Evolutionary conservation across 1,140 invertebrate genomes (phyloP), one percentile per base, ranked within the genome.

Genomic region (Ephestia elutella): DNA sequence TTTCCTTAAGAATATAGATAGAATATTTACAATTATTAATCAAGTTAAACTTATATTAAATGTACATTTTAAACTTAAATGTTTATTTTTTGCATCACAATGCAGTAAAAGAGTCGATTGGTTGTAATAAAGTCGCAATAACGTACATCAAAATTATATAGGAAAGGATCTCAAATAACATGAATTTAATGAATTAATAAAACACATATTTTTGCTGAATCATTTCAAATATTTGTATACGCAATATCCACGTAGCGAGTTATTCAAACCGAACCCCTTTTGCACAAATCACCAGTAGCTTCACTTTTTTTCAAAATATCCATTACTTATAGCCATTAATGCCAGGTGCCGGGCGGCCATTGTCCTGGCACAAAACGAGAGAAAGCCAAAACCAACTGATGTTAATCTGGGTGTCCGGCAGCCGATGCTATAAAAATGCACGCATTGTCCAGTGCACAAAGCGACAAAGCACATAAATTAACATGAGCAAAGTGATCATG

Each of bases 381-480:
- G 86, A 86, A 86, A 86, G 83, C 80, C 79, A 74, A 78, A 74
- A 71, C 71, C 70, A 63, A 71, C 69, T 71, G 85, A 86, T 86
- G 75, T 84, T 86, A 86, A 86, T 88, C 83, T 85, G 80, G 76
- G 78, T 82, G 83, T 84, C 83, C 83, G 75, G 86, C 83, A 82
- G 81, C 67, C 73, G 73, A 80, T 58, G 77, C 75, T 82, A 86
- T 86, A 86, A 88, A 69, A 88, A 85, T 82, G 68, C 66, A 59
- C 53, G 70, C 60, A 77, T 86, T 88, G 83, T 88, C 48, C 20
- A 60, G 54, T 62, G 72, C 60, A 88, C 82, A 88, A 86, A 70
- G 77, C 77, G 67, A 86, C 86, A 86, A 86, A 86, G 76, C 69
- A 88, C 86, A 88, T 88, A 88, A 88, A 88, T 88, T 86, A 86